phyloP scores from a whole-genome alignment of 2,888 invertebrate species.

The Drosophila suboccidentalis region DNA sequence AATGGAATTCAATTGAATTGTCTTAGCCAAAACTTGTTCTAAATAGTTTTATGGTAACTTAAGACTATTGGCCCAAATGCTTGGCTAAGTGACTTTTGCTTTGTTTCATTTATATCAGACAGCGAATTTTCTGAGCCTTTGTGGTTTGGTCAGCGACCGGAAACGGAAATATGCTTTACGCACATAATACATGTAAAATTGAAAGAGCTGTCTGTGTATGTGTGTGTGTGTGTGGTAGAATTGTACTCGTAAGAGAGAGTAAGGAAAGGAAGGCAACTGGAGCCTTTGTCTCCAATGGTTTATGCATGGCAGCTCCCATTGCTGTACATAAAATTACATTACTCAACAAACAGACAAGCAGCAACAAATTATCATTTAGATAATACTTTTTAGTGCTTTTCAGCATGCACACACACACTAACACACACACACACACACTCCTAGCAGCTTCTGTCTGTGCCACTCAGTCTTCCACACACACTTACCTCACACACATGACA shows the following conservation, averaged over 20 bases:
- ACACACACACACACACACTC: conserved; percentile 20
- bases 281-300: conserved; percentile 61
- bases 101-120: conserved; percentile 36
- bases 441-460: conserved; percentile 13
- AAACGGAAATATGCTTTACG: conserved; percentile 67
- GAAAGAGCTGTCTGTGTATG: neutral
- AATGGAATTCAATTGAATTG: conserved; percentile 46
- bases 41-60: conserved; percentile 43
- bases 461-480: conserved; percentile 40
- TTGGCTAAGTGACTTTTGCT: conserved; percentile 38
- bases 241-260: neutral
- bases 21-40: conserved; percentile 46
- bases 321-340: conserved; percentile 77
- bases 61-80: conserved; percentile 21
- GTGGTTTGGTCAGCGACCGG: conserved; percentile 46
- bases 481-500: conserved; percentile 63
- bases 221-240: conserved; percentile 6
- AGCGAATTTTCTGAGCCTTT: conserved; percentile 33
- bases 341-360: conserved; percentile 73
- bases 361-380: conserved; percentile 80
- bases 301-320: conserved; percentile 63
- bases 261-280: conserved; percentile 10
- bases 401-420: conserved; percentile 51
- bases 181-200: conserved; percentile 57
- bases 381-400: conserved; percentile 81